Base-by-base conservation (phyloP, 2,113 vertebrate genomes). In the Chionis minor region DNA sequence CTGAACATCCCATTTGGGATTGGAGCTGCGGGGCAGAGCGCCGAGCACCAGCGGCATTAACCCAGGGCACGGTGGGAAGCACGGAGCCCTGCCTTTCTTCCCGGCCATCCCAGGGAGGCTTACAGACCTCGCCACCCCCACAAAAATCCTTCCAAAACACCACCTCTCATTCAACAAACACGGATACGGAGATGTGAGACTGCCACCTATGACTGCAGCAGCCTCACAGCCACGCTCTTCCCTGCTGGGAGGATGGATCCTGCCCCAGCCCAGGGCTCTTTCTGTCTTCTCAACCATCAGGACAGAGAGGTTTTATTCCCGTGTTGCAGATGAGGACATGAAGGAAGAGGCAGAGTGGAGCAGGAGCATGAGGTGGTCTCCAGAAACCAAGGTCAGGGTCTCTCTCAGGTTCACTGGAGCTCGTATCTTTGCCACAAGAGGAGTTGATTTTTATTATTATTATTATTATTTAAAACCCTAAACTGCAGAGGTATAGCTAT, bases 151-250 rank as follows among this genome's bases (percentile, higher is more conserved):
- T 54, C 49, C 44, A 10, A 81, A 79, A 61, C 33, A 23, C 15
- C 6, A 42, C 33, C 47, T 58, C 45, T 23, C 38, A 1, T n/a
- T 66, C 58, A 66, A 26, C 26, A 22, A 49, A 32, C 23, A 4
- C 1, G 0, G 2, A 38, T 2, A 7, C 15, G 40, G 55, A 9
- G 56, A 21, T 8, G 15, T 0, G 1, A 61, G 54, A 3, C 13
- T 6, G 49, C 49, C 73, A 32, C 62, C 84, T 26, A 26, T 4
- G 1, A 61, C 59, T 2, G 19, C 86, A 33, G 72, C 81, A 91
- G 74, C 83, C 49, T 44, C 27, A 19, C 32, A 13, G 7, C 0
- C 0, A 21, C 0, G 3, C 28, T 44, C 17, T 13, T 63, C 66
- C 58, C 55, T 15, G 51, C 28, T 12, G 58, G 7, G 13, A 33